A percentile compares a stretch with the other conserved stretches of the same genome.
These are phyloP conservation scores for Cotesia glomerata DNA, from an alignment of 1,140 invertebrate species.

Conservation along the genomic window DNA sequence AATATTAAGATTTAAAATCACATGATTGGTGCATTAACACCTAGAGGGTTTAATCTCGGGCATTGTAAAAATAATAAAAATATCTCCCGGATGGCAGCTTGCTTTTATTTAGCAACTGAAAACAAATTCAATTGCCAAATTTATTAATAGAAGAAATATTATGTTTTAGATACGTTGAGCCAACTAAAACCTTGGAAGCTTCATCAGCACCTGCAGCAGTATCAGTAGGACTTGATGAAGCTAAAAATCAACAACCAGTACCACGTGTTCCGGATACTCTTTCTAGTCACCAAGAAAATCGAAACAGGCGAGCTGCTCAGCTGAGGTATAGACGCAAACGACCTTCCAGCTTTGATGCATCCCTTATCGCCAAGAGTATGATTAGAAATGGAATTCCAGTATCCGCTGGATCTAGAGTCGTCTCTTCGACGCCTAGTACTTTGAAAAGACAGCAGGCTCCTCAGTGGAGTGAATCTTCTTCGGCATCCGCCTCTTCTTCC, in stretches of 20 bases:
- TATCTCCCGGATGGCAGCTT: no score
- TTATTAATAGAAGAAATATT: no score
- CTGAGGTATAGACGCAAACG: slow-evolving; percentile 42
- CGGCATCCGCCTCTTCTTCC: slow-evolving; percentile 29
- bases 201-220: background rate
- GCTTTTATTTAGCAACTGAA: no score
- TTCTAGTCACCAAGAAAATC: slow-evolving; percentile 44
- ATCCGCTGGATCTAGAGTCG: slow-evolving; percentile 31
- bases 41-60: no score
- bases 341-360: slow-evolving; percentile 48
- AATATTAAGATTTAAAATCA: no score
- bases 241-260: slow-evolving; percentile 23
- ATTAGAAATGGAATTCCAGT: slow-evolving; percentile 30
- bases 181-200: slow-evolving; percentile 5
- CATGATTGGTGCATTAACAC: no score
- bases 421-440: slow-evolving; percentile 41
- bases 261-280: slow-evolving; percentile 23
- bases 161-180: slow-evolving; percentile 13
- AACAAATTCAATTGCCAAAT: no score
- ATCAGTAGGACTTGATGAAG: background rate
- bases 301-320: slow-evolving; percentile 43
- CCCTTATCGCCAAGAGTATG: slow-evolving; percentile 43
- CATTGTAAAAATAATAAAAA: no score
- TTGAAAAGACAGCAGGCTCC: slow-evolving; percentile 36
- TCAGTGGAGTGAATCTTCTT: slow-evolving; percentile 36